Evolutionary conservation across 2,888 invertebrate species (phyloP).

Genomic region (Agonum fuliginosum): DNA sequence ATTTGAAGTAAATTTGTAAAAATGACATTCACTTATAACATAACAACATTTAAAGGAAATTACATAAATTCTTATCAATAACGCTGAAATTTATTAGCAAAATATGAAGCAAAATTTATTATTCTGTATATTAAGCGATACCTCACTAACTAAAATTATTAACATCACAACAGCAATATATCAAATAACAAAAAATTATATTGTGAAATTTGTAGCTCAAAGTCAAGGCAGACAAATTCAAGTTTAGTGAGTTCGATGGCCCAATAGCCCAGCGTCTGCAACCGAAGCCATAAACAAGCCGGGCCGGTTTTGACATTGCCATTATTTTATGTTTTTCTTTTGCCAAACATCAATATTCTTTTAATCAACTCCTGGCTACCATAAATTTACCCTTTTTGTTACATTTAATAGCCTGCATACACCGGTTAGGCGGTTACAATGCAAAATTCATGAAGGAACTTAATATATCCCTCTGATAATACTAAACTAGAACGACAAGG

Average conservation of each 20-base stretch:
- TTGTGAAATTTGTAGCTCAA: constrained; percentile 4
- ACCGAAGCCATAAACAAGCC: constrained; percentile 49
- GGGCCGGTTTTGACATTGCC: constrained; percentile 48
- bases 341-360: constrained; percentile 37
- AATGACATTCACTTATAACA: no score
- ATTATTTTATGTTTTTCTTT: constrained; percentile 43
- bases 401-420: neutral
- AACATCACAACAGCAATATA: neutral
- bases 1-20: no score
- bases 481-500: no score
- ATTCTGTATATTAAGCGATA: no score
- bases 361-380: constrained; percentile 12
- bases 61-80: no score
- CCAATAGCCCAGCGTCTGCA: constrained; percentile 13
- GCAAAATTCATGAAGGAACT: no score
- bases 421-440: neutral
- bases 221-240: constrained; percentile 19
- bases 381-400: neutral
- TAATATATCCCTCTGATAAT: no score
- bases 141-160: no score
- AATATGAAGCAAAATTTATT: no score
- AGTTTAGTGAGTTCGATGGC: constrained; percentile 42
- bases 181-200: neutral
- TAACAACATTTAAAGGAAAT: no score
- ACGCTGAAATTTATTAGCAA: no score